These are phyloP conservation scores for Pollachius pollachius DNA, from an alignment of 2,113 vertebrate genomes.

Conservation along the genomic window DNA sequence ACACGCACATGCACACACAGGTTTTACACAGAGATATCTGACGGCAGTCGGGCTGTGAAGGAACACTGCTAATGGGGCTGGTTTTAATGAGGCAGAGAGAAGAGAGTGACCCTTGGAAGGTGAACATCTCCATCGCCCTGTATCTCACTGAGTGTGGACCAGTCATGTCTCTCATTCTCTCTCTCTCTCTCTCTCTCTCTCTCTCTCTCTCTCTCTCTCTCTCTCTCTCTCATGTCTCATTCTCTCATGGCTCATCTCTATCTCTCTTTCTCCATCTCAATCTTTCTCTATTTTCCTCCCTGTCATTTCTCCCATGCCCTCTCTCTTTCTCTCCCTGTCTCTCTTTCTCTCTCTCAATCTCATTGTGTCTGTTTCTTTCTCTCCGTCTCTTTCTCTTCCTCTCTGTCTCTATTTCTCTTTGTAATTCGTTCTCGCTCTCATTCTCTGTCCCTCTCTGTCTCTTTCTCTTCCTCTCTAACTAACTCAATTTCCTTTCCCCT, in stretches of 20 bases:
- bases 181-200: constrained; percentile 2
- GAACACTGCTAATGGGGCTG: constrained; percentile 71
- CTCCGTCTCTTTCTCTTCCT: too few species aligned
- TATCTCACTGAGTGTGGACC: constrained; percentile 40
- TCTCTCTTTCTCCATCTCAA: neutral
- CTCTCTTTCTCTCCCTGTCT: too few species aligned
- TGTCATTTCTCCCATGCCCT: too few species aligned
- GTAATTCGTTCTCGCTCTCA: neutral
- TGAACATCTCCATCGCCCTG: constrained; percentile 65
- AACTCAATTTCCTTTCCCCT: constrained; percentile 1
- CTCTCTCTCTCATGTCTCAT: neutral
- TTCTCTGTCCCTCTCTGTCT: too few species aligned
- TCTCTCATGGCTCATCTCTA: too few species aligned
- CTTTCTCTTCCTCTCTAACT: constrained; percentile 12
- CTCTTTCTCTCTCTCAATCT: too few species aligned
- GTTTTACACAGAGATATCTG: constrained; percentile 49
- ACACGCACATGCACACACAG: constrained; percentile 5
- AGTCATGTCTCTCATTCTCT: constrained; percentile 11
- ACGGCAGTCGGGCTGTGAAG: constrained; percentile 67
- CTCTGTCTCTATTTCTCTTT: constrained; percentile 14
- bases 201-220: neutral
- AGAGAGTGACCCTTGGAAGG: constrained; percentile 71
- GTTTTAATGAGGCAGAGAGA: constrained; percentile 75
- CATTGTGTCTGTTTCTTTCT: too few species aligned
- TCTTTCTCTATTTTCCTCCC: too few species aligned